phyloP scores from a whole-genome alignment of 2,113 vertebrate genomes.

The Antennarius striatus region DNA sequence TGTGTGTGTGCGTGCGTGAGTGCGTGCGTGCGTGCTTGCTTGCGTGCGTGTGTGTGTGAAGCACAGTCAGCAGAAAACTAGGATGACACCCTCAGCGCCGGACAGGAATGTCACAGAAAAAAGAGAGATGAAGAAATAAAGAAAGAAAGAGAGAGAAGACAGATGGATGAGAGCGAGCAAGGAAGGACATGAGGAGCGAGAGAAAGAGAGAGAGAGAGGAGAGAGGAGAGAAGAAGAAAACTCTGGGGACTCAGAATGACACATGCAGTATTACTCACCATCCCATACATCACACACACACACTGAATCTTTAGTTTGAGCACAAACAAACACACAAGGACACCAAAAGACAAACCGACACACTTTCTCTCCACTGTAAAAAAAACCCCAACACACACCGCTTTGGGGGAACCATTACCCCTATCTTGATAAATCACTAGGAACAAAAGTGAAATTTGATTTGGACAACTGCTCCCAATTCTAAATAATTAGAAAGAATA shows the following conservation, averaged over 20 bases:
- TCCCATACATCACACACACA: slow-evolving; percentile 54
- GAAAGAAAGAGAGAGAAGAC: background rate
- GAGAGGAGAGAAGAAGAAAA: slow-evolving; percentile 33
- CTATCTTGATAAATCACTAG: too few relatives aligned
- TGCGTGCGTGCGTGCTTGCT: background rate
- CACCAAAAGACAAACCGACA: slow-evolving; percentile 43
- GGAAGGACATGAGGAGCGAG: slow-evolving; percentile 15
- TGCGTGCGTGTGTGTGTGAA: slow-evolving; percentile 46
- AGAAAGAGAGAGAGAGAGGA: background rate
- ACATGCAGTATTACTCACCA: slow-evolving; percentile 70
- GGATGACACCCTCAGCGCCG: slow-evolving; percentile 69
- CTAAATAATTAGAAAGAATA: too few relatives aligned
- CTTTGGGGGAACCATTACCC: too few relatives aligned
- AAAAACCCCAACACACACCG: too few relatives aligned
- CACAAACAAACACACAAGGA: slow-evolving; percentile 54
- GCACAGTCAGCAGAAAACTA: slow-evolving; percentile 70
- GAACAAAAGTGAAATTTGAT: too few relatives aligned
- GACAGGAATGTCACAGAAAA: slow-evolving; percentile 39
- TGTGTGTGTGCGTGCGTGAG: slow-evolving; percentile 39
- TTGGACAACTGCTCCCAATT: too few relatives aligned
- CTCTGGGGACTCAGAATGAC: slow-evolving; percentile 62
- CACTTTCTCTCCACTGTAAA: slow-evolving; percentile 5
- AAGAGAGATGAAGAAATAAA: background rate
- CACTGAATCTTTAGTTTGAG: slow-evolving; percentile 4
- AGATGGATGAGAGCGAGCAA: slow-evolving; percentile 27